Evolutionary conservation across 1,140 invertebrate species (phyloP), one percentile per base, ranked within the genome.

Genomic region (Drosophila parvula): DNA sequence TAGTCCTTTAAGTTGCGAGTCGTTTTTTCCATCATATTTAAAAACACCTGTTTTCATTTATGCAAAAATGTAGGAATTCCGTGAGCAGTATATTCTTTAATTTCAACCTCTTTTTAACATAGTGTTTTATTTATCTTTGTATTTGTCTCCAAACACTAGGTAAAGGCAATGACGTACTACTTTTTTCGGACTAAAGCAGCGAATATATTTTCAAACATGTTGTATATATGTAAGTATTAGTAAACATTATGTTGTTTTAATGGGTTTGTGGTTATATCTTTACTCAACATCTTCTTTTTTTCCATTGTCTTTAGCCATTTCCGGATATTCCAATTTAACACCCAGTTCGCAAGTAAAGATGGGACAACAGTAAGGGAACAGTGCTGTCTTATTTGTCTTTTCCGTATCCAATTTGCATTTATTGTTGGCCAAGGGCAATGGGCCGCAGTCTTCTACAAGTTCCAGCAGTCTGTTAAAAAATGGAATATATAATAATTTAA

Each of bases 391-490:
- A 93, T 97, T 97, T 73, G 96, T 97, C 91, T 96, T 96, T 4
- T 97, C 96, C 81, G 94, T 94, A 75, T 95, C 94, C 28, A 98
- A 93, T 92, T 97, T 97, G 94, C 97, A 97, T 85, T 97, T 97
- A 51, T 96, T 95, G 88, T 97, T 97, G 51, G 96, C 94, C 45
- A 97, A 94, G 5, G 97, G 97, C 44, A 97, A 93, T 9, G 96
- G 96, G 14, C 97, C 97, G 80, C 97, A 98, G 92, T 97, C 97
- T 90, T 97, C 96, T 0, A 97, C 97, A 58, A 97, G 93, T 92
- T 97, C 97, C 60, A 97, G 93, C 0, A 97, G 94, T 67, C 95
- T 94, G 51, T 36, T 22, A 0, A 14, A 50, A 48, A 32, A 53
- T 38, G 1, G 16, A 59, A 27, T 45, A 16, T 28, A 18, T n/a